These are phyloP conservation scores for Puma concolor DNA, from an alignment of 2,113 vertebrate species.

Conservation along the genomic window DNA sequence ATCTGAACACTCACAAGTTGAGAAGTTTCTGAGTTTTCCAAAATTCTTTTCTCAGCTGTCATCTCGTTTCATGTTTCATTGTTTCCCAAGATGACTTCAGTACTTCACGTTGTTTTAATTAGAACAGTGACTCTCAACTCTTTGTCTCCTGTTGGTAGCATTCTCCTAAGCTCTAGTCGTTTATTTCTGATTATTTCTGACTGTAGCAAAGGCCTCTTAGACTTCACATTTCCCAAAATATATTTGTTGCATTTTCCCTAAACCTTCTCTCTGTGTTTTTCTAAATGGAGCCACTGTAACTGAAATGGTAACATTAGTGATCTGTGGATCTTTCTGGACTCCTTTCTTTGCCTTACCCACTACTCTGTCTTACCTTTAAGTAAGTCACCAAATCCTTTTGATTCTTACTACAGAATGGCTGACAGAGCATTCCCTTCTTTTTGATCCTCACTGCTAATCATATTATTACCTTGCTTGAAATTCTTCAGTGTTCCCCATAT, in stretches of 20 bases:
- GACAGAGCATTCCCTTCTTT: no score
- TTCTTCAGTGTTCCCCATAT: not conserved
- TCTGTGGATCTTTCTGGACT: not conserved
- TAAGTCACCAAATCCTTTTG: not conserved
- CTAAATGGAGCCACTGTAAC: not conserved
- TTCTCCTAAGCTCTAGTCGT: not conserved
- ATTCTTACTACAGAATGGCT: not conserved
- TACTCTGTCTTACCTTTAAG: not conserved
- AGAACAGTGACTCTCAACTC: not conserved
- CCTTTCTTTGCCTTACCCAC: not conserved
- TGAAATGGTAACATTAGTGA: not conserved
- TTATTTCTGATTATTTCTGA: not conserved
- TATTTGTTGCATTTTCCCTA: not conserved
- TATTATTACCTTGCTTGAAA: not conserved
- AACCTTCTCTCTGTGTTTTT: not conserved
- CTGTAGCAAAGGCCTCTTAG: not conserved
- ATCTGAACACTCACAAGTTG: not conserved
- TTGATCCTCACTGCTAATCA: not conserved
- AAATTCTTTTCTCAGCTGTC: not conserved
- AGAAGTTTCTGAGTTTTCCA: conserved; percentile 37
- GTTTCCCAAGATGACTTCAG: not conserved
- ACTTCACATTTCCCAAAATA: not conserved
- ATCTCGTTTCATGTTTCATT: not conserved
- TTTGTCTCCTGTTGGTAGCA: not conserved
- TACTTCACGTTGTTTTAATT: not conserved